Evolutionary conservation across 2,797 vertebrate genomes (phyloP).

Genomic region (Parotocinclus haroldoi): DNA sequence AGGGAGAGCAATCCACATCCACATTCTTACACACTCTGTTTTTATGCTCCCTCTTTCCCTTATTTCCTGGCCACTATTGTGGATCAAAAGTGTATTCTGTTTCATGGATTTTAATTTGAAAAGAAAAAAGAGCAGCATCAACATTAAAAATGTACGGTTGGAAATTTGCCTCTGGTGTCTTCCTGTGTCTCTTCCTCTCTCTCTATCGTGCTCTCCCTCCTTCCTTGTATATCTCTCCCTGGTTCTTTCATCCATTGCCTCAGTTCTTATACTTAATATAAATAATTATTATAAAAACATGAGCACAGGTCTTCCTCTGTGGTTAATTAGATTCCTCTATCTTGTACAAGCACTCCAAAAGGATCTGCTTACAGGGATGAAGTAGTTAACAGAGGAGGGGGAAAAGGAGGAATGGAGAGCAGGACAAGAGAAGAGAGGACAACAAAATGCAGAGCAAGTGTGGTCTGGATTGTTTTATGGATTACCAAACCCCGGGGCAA

Average conservation of each 20-base stretch:
- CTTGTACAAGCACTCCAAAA: conserved; percentile 42
- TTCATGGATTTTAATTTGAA: conserved; percentile 81
- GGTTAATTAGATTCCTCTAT: conserved; percentile 54
- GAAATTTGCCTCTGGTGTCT: conserved; percentile 71
- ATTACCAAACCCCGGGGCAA: conserved; percentile 9
- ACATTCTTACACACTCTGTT: no score
- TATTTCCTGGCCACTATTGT: conserved; percentile 47
- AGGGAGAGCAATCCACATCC: no score
- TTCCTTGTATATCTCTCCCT: conserved; percentile 12
- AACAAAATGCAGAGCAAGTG: not conserved
- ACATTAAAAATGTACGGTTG: conserved; percentile 79
- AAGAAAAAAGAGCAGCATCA: conserved; percentile 68
- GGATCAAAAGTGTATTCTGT: conserved; percentile 65
- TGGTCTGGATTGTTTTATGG: conserved; percentile 24
- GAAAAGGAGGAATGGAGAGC: conserved; percentile 46
- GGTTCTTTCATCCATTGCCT: conserved; percentile 4
- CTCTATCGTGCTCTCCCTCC: no score
- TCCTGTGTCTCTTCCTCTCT: conserved; percentile 19
- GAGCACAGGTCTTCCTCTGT: conserved; percentile 34
- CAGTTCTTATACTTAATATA: conserved; percentile 47
- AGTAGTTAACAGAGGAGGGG: conserved; percentile 25
- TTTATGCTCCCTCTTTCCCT: not conserved
- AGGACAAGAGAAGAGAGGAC: conserved; percentile 13
- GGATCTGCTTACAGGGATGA: conserved; percentile 37
- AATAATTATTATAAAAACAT: conserved; percentile 62